Conservation (phyloP, 1,140 invertebrate species). For the Musca domestica region DNA sequence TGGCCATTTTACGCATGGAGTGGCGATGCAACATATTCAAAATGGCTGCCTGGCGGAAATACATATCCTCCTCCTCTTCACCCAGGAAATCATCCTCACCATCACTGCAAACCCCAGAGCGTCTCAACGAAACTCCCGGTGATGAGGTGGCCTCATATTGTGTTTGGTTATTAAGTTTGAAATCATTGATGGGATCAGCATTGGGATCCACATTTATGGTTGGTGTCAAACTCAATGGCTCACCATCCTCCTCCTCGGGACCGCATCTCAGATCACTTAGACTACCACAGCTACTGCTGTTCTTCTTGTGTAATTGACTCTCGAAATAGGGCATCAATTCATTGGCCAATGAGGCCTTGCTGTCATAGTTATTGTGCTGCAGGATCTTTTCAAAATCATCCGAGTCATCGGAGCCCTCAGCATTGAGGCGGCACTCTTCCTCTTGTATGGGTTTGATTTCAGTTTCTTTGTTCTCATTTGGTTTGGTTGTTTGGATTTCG, state of each 20-base stretch:
- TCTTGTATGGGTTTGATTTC: background rate
- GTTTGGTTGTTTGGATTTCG: constrained; percentile 14
- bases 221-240: constrained; percentile 43
- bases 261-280: constrained; percentile 37
- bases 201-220: constrained; percentile 48
- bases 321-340: constrained; percentile 53
- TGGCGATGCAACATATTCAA: constrained; percentile 51
- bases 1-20: constrained; percentile 47
- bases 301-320: constrained; percentile 50
- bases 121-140: constrained; percentile 28
- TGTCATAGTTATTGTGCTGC: constrained; percentile 42
- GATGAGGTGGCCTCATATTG: constrained; percentile 4
- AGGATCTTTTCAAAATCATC: constrained; percentile 53
- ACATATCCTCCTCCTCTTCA: constrained; percentile 40
- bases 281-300: constrained; percentile 40
- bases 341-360: constrained; percentile 42
- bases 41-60: constrained; percentile 50
- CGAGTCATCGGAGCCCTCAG: constrained; percentile 41
- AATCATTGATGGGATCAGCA: constrained; percentile 45
- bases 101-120: constrained; percentile 43
- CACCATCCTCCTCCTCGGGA: constrained; percentile 27
- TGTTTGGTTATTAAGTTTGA: constrained; percentile 8
- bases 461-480: constrained; percentile 5
- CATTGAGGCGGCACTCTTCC: constrained; percentile 23
- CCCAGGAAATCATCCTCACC: constrained; percentile 43